Percentiles rank a stretch among this genome's conserved stretches.
Evolutionary conservation across 2,888 invertebrate species (phyloP).

Genomic region (Ichneumoninae sp.): DNA sequence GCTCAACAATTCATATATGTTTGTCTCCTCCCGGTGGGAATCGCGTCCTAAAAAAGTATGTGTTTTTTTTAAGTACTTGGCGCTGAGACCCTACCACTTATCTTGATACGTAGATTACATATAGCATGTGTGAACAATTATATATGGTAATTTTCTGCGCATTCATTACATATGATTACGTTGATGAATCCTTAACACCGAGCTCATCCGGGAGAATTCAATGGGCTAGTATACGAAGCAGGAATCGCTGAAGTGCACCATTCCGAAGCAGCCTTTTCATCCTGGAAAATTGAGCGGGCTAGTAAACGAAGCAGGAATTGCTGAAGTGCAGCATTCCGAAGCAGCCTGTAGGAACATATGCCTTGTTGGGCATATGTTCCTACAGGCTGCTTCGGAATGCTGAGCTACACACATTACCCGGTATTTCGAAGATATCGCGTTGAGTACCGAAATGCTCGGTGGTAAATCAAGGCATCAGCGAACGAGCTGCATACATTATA

Average conservation of each 20-base stretch:
- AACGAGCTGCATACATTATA: neutral
- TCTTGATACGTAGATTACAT: neutral
- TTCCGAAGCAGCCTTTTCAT: no score
- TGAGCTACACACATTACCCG: conserved; percentile 22
- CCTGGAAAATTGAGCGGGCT: neutral
- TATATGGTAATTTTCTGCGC: neutral
- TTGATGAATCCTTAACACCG: conserved; percentile 20
- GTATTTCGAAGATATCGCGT: conserved; percentile 14
- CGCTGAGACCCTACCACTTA: no score
- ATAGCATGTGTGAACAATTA: neutral
- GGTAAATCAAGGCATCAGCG: neutral
- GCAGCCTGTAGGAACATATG: conserved; percentile 11
- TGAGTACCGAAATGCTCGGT: neutral
- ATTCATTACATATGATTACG: conserved; percentile 7
- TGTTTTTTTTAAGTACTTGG: no score
- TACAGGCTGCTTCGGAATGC: conserved; percentile 15
- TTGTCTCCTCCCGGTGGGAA: no score
- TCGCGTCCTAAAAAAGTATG: no score
- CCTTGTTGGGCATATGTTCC: conserved; percentile 8
- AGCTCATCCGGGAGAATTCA: no score
- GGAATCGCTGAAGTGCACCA: no score
- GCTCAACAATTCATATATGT: no score
- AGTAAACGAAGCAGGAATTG: conserved; percentile 19
- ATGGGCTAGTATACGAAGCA: no score
- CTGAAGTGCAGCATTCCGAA: conserved; percentile 7